phyloP scores from a whole-genome alignment of 2,113 vertebrate genomes.

The Psilopogon haemacephalus region DNA sequence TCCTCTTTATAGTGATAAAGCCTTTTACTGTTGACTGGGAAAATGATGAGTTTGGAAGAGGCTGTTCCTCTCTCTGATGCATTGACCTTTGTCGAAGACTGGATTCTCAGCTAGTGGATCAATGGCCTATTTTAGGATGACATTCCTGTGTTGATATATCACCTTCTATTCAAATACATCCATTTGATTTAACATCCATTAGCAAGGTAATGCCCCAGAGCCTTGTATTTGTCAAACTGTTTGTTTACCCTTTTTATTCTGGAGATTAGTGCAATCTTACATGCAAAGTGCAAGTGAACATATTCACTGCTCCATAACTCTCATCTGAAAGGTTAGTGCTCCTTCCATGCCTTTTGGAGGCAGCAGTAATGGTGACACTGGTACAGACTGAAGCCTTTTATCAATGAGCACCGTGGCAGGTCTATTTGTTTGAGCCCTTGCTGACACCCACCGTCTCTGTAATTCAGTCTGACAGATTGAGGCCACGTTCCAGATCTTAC shows the following conservation, averaged over 20 bases:
- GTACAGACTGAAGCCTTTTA: slow-evolving; percentile 47
- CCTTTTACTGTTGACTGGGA: slow-evolving; percentile 39
- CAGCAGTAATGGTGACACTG: neutral
- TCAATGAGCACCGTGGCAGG: slow-evolving; percentile 62
- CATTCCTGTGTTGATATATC: slow-evolving; percentile 44
- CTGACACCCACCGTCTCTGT: slow-evolving; percentile 72
- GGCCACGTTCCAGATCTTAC: slow-evolving; percentile 82
- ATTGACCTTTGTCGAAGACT: slow-evolving; percentile 39
- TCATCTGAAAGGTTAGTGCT: slow-evolving; percentile 4
- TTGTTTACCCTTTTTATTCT: slow-evolving; percentile 49
- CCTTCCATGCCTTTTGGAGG: neutral
- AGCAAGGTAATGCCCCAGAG: slow-evolving; percentile 31
- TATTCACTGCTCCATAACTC: neutral
- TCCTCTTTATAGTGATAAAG: neutral
- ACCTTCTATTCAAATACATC: slow-evolving; percentile 37
- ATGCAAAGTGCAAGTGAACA: neutral
- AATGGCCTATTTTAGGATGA: slow-evolving; percentile 47
- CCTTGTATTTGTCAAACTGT: neutral
- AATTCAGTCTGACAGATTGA: slow-evolving; percentile 87
- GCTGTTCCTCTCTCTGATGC: slow-evolving; percentile 23
- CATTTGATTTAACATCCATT: slow-evolving; percentile 43
- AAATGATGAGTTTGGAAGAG: slow-evolving; percentile 46
- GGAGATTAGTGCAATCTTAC: neutral
- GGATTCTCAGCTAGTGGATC: slow-evolving; percentile 39
- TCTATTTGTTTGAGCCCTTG: slow-evolving; percentile 71